Evolutionary conservation across 2,888 invertebrate genomes (phyloP).

Genomic region (Pseudococcus jackbeardsleyi): DNA sequence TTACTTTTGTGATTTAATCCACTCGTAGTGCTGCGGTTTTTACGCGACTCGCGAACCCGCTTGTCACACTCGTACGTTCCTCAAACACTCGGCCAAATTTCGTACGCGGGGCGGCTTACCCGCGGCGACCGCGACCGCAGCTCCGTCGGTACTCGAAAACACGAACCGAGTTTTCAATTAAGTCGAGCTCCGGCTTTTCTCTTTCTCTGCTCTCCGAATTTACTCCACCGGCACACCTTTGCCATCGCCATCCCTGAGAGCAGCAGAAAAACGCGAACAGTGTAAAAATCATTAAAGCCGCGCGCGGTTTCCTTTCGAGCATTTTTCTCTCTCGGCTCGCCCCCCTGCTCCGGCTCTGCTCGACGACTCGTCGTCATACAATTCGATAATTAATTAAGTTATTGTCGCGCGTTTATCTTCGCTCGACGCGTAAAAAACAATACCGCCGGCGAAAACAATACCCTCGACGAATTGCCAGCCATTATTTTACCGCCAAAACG

Average conservation of each 20-base stretch:
- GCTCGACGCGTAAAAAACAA: constrained; percentile 6
- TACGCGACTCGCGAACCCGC: background rate
- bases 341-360: background rate
- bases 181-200: background rate
- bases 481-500: constrained; percentile 14
- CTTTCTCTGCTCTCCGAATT: background rate
- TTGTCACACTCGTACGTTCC: background rate
- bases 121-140: no score
- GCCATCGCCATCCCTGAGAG: background rate
- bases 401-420: background rate
- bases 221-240: background rate
- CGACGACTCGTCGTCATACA: background rate
- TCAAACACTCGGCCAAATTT: background rate
- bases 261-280: background rate
- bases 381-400: constrained; percentile 7
- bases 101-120: no score
- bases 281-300: background rate
- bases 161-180: background rate
- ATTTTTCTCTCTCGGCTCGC: background rate
- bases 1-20: constrained; percentile 2
- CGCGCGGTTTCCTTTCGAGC: background rate
- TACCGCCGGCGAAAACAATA: background rate
- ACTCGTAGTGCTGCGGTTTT: background rate
- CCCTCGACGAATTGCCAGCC: background rate
- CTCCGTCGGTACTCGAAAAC: background rate